Evolutionary conservation across 1,140 invertebrate species (phyloP).

Genomic region (Pachypeltis micranthus): DNA sequence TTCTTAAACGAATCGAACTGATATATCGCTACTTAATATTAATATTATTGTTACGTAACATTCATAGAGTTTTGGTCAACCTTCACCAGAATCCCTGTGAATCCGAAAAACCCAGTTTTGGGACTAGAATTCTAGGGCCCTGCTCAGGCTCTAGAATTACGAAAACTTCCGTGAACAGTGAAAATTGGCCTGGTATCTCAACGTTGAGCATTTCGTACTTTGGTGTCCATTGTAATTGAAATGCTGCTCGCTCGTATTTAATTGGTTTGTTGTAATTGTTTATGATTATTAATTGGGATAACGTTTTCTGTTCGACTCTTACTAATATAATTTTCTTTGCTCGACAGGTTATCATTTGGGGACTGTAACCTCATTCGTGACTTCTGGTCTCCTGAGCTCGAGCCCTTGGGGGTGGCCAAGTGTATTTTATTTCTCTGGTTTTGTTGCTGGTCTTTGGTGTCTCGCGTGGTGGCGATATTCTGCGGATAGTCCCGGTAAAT

Average conservation of each 20-base stretch:
- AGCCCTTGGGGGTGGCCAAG: conserved; percentile 20
- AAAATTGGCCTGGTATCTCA: background rate
- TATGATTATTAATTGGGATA: background rate
- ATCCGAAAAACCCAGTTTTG: too few relatives aligned
- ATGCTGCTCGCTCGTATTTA: background rate
- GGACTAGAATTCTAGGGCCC: too few relatives aligned
- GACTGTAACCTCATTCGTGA: conserved; percentile 43
- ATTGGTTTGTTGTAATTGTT: background rate
- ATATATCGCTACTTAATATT: too few relatives aligned
- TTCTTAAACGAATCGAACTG: too few relatives aligned
- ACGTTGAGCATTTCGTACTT: background rate
- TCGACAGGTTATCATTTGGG: conserved; percentile 30
- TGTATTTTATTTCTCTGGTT: conserved; percentile 38
- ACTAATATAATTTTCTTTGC: too few relatives aligned
- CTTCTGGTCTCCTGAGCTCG: conserved; percentile 41
- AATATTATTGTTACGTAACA: too few relatives aligned
- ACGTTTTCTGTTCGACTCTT: too few relatives aligned
- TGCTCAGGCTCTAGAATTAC: too few relatives aligned
- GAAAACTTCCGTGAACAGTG: background rate
- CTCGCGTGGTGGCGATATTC: conserved; percentile 29
- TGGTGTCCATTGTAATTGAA: background rate
- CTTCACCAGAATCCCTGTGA: too few relatives aligned
- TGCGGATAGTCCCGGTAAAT: conserved; percentile 31
- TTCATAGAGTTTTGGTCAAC: too few relatives aligned
- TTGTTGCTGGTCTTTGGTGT: conserved; percentile 29